phyloP scores from a whole-genome alignment of 2,797 vertebrate genomes.

The Cheirogaleus major region DNA sequence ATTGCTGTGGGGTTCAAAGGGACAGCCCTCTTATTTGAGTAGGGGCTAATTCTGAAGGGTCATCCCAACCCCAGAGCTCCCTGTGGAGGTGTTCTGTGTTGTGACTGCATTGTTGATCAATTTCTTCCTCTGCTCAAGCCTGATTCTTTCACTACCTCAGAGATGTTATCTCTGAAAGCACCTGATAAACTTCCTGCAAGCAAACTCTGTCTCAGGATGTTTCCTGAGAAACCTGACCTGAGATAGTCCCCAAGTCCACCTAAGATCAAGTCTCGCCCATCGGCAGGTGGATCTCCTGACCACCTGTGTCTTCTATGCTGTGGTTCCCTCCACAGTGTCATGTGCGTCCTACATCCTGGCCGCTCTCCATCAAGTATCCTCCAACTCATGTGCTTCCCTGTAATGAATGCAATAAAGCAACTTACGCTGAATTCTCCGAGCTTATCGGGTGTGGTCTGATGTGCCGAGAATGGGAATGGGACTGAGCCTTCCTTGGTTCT shows the following conservation, averaged over 20 bases:
- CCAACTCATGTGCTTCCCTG: neutral
- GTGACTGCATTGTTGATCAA: neutral
- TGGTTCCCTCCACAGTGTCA: neutral
- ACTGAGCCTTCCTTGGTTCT: neutral
- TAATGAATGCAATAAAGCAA: neutral
- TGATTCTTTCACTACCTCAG: neutral
- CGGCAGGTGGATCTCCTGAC: neutral
- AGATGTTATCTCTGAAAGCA: neutral
- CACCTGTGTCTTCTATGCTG: neutral
- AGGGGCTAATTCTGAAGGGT: neutral
- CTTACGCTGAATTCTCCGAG: neutral
- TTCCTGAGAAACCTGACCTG: neutral
- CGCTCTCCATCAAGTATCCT: neutral
- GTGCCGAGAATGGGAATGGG: neutral
- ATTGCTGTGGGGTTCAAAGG: neutral
- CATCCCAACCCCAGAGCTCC: neutral
- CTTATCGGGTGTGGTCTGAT: neutral
- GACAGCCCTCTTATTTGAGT: neutral
- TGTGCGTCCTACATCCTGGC: neutral
- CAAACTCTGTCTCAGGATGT: constrained; percentile 1
- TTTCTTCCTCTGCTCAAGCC: neutral
- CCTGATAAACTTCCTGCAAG: neutral
- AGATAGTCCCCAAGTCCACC: neutral
- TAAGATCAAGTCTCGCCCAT: neutral
- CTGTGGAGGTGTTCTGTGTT: neutral